Evolutionary conservation across 2,888 invertebrate genomes (phyloP).

Genomic region (Sialis lutaria): DNA sequence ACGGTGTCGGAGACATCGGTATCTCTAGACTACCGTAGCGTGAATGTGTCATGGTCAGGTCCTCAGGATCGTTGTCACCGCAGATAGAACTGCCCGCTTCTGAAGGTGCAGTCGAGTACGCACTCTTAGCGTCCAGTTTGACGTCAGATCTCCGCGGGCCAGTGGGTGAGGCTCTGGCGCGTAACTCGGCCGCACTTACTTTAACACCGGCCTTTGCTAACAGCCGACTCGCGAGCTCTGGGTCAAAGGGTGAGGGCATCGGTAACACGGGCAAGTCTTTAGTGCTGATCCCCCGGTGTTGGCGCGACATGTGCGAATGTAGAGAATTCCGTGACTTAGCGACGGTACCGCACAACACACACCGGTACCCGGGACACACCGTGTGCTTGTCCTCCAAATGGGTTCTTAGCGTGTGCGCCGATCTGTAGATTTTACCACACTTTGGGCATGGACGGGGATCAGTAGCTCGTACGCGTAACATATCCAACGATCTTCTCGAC

Average conservation of each 20-base stretch:
- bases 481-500: slow-evolving; percentile 64
- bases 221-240: slow-evolving; percentile 67
- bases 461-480: slow-evolving; percentile 74
- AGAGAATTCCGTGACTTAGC: slow-evolving; percentile 83
- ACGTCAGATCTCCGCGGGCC: slow-evolving; percentile 62
- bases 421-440: slow-evolving; percentile 83
- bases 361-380: slow-evolving; percentile 80
- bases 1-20: slow-evolving; percentile 32
- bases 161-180: slow-evolving; percentile 74
- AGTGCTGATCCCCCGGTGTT: slow-evolving; percentile 83
- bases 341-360: slow-evolving; percentile 82
- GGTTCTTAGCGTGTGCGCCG: slow-evolving; percentile 78
- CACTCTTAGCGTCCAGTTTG: slow-evolving; percentile 58
- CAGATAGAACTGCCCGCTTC: slow-evolving; percentile 56
- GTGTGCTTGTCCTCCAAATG: slow-evolving; percentile 89
- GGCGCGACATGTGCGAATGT: slow-evolving; percentile 87
- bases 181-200: slow-evolving; percentile 64
- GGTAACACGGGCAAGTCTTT: slow-evolving; percentile 83
- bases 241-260: slow-evolving; percentile 85
- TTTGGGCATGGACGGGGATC: slow-evolving; percentile 86
- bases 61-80: slow-evolving; percentile 70
- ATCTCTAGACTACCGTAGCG: slow-evolving; percentile 22
- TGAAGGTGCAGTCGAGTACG: slow-evolving; percentile 43
- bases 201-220: slow-evolving; percentile 79
- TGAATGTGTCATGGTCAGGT: slow-evolving; percentile 44